Evolutionary conservation across 2,113 vertebrate species (phyloP).

Genomic region (Penelope pileata): DNA sequence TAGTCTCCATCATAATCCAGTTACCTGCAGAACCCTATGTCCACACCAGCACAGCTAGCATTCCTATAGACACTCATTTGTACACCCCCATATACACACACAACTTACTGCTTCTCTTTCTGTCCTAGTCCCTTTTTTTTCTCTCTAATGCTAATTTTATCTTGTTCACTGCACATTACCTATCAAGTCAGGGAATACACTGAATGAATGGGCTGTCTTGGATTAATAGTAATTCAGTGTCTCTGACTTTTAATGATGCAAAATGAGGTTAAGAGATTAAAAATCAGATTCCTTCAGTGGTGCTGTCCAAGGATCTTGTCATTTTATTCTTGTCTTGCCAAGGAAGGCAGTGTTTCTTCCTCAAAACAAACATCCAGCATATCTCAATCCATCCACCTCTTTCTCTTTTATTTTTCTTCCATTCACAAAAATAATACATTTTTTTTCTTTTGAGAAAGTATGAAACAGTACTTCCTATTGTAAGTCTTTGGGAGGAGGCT

Average conservation of each 20-base stretch:
- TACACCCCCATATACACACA: neutral
- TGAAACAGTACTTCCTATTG: neutral
- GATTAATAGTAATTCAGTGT: neutral
- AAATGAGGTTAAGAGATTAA: neutral
- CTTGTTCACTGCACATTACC: neutral
- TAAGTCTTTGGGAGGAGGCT: neutral
- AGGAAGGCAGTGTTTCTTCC: neutral
- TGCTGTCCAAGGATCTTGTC: constrained; percentile 12
- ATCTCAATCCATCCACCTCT: neutral
- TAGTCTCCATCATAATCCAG: neutral
- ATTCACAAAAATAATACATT: neutral
- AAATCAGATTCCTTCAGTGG: neutral
- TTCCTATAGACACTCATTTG: neutral
- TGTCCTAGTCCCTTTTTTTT: neutral
- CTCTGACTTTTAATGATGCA: neutral
- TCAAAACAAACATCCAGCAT: neutral
- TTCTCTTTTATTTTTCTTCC: neutral
- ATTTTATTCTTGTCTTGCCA: neutral
- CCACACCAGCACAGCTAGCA: neutral
- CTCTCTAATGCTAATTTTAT: neutral
- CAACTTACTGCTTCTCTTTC: neutral
- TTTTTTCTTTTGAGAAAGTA: neutral
- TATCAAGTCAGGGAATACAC: neutral
- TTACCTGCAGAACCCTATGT: neutral
- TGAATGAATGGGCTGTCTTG: neutral